phyloP scores from a whole-genome alignment of 2,888 invertebrate species.

The Chouioia cunea region DNA sequence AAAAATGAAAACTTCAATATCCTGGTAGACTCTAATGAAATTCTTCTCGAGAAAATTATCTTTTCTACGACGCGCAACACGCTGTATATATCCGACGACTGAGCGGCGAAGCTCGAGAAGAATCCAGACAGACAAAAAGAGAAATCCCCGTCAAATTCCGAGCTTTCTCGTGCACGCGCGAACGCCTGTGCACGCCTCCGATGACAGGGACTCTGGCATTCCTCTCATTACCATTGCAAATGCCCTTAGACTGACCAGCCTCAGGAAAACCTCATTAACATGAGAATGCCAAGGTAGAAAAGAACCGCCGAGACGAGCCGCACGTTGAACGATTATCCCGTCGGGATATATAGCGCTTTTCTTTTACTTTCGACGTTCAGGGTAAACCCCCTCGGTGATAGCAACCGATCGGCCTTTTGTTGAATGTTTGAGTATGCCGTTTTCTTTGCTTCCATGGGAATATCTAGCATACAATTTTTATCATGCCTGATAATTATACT shows the following conservation, averaged over 20 bases:
- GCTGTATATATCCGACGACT: slow-evolving; percentile 15
- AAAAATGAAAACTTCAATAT: no score
- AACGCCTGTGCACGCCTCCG: no score
- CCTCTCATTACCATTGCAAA: slow-evolving; percentile 52
- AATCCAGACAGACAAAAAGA: slow-evolving; percentile 13
- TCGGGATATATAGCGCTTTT: slow-evolving; percentile 15
- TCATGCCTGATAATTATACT: no score
- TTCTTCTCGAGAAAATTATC: no score
- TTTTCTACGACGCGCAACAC: not conserved
- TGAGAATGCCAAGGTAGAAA: slow-evolving; percentile 46
- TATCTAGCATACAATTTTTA: no score
- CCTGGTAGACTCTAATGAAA: no score
- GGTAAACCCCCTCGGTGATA: no score
- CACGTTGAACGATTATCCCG: slow-evolving; percentile 32
- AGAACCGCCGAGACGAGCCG: no score
- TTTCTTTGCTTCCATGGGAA: no score
- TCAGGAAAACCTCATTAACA: slow-evolving; percentile 49
- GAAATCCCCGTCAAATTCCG: slow-evolving; percentile 26
- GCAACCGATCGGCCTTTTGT: no score
- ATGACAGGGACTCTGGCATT: slow-evolving; percentile 18
- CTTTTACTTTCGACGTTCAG: no score
- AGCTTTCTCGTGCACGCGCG: slow-evolving; percentile 1
- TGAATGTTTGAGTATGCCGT: no score
- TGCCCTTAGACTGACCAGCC: slow-evolving; percentile 23
- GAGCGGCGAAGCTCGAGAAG: slow-evolving; percentile 10